These are phyloP conservation scores for Chondrosia reniformis DNA, from an alignment of 37 sponge, comb jelly and placozoan genomes.

Conservation along the genomic window DNA sequence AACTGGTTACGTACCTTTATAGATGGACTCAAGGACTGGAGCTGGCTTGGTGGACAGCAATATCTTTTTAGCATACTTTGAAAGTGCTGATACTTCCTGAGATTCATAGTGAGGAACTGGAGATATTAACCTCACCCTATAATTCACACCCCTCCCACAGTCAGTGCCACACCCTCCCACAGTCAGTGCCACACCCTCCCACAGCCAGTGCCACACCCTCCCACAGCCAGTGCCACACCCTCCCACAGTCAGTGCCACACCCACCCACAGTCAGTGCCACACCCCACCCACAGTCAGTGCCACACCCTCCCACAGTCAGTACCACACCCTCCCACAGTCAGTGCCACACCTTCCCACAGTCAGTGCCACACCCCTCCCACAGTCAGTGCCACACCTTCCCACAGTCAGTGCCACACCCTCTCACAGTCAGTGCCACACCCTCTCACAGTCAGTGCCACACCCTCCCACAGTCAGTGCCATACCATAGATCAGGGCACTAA, in stretches of 20 bases:
- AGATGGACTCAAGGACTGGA: slow-evolving; percentile 83
- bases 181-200: not conserved
- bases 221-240: not conserved
- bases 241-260: not conserved
- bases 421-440: too few relatives aligned
- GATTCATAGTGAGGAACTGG: slow-evolving; percentile 14
- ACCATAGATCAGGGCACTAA: too few relatives aligned
- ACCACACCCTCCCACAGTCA: too few relatives aligned
- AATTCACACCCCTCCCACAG: not conserved
- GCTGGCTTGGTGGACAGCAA: slow-evolving; percentile 92
- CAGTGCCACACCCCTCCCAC: too few relatives aligned
- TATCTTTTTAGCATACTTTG: slow-evolving; percentile 98
- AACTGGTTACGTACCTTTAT: slow-evolving; percentile 52
- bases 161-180: not conserved
- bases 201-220: not conserved
- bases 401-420: too few relatives aligned
- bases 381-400: too few relatives aligned
- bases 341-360: too few relatives aligned
- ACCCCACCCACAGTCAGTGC: too few relatives aligned
- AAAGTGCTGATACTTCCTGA: slow-evolving; percentile 62
- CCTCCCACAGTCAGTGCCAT: too few relatives aligned
- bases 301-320: too few relatives aligned
- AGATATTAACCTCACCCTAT: not conserved
- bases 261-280: slow-evolving; percentile 7
- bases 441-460: too few relatives aligned